These are phyloP conservation scores for Scortum barcoo DNA, from an alignment of 2,113 vertebrate species.

Conservation along the genomic window DNA sequence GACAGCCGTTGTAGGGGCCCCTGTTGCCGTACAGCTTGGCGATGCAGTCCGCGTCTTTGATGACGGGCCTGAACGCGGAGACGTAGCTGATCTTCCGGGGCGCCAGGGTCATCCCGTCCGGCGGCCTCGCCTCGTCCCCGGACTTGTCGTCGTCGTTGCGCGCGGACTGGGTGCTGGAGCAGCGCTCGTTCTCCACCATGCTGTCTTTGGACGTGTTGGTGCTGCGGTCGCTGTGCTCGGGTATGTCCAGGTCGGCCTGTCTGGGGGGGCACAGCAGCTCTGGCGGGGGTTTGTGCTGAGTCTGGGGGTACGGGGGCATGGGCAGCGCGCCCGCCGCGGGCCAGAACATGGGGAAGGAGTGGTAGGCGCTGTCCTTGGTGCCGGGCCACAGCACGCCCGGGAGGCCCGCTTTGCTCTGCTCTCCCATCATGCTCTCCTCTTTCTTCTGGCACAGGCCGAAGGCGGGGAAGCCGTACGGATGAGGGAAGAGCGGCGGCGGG, in stretches of 20 bases:
- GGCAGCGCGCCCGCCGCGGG: conserved; percentile 89
- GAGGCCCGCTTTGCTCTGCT: conserved; percentile 81
- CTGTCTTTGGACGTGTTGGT: conserved; percentile 88
- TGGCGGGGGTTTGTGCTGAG: conserved; percentile 86
- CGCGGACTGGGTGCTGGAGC: conserved; percentile 87
- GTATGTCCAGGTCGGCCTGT: conserved; percentile 79
- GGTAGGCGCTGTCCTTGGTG: conserved; percentile 89
- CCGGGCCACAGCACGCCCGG: conserved; percentile 85
- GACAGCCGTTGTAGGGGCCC: conserved; percentile 83
- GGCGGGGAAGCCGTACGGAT: conserved; percentile 93
- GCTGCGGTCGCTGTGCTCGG: conserved; percentile 85
- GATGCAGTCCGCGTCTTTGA: conserved; percentile 94
- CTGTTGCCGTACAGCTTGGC: conserved; percentile 94
- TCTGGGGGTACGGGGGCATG: conserved; percentile 89
- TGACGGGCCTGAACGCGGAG: conserved; percentile 95
- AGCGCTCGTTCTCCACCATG: conserved; percentile 85
- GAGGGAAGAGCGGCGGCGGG: conserved; percentile 93
- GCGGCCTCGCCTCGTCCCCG: conserved; percentile 87
- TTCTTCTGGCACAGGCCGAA: conserved; percentile 96
- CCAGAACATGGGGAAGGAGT: conserved; percentile 95
- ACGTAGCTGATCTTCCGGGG: conserved; percentile 92
- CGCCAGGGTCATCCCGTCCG: conserved; percentile 83
- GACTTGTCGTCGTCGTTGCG: conserved; percentile 89
- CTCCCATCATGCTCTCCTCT: conserved; percentile 85
- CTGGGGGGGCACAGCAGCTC: conserved; percentile 86